Percentiles rank a stretch among this genome's conserved stretches.
These are phyloP conservation scores for Agrypnus murinus DNA, from an alignment of 2,888 invertebrate genomes.

Conservation along the genomic window DNA sequence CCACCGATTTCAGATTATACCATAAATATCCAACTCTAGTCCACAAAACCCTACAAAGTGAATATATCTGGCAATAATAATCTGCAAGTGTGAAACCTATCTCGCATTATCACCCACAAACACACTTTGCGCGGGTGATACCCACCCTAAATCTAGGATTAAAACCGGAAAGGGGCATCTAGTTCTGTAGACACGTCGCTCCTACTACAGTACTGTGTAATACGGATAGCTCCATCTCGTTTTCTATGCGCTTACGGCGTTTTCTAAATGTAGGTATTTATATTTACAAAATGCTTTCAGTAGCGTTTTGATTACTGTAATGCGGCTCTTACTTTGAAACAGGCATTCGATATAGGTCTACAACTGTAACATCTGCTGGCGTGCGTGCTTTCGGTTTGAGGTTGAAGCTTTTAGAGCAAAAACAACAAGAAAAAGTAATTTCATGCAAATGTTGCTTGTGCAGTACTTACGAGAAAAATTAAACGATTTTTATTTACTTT, in stretches of 20 bases:
- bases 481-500: slow-evolving; percentile 2
- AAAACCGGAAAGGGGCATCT: slow-evolving; percentile 49
- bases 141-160: slow-evolving; percentile 46
- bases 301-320: slow-evolving; percentile 38
- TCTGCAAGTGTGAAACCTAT: slow-evolving; percentile 61
- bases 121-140: slow-evolving; percentile 45
- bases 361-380: slow-evolving; percentile 34
- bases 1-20: slow-evolving; percentile 52
- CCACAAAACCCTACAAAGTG: slow-evolving; percentile 53
- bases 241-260: slow-evolving; percentile 37
- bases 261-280: slow-evolving; percentile 42
- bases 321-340: slow-evolving; percentile 34
- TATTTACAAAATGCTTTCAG: slow-evolving; percentile 42
- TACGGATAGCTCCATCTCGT: slow-evolving; percentile 28
- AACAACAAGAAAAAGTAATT: slow-evolving; percentile 39
- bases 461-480: slow-evolving; percentile 11
- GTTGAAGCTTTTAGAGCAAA: slow-evolving; percentile 36
- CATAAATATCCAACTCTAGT: slow-evolving; percentile 53
- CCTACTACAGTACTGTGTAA: slow-evolving; percentile 30
- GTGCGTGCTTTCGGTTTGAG: slow-evolving; percentile 36
- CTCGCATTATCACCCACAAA: slow-evolving; percentile 55
- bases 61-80: slow-evolving; percentile 56
- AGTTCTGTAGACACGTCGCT: slow-evolving; percentile 45
- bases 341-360: slow-evolving; percentile 37
- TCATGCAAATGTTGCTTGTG: slow-evolving; percentile 33